Evolutionary conservation across 1,140 invertebrate species (phyloP), one percentile per base, ranked within the genome.

Genomic region (Drosophila bocqueti): DNA sequence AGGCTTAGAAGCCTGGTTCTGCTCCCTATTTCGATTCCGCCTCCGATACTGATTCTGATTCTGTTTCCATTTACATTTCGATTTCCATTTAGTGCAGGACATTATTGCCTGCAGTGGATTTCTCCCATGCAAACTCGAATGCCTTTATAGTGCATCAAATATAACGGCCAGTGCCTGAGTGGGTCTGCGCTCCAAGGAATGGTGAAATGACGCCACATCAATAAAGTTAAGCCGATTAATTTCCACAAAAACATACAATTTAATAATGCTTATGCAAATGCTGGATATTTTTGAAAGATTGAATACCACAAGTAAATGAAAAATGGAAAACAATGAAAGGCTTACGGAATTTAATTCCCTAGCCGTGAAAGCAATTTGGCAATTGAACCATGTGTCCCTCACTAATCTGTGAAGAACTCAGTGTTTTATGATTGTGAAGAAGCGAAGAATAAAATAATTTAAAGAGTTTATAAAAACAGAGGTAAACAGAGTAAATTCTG

Each of bases 151-250:
- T 45, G 16, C 52, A 72, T 73, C 54, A 73, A 73, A 60, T n/a
- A 18, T 60, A 73, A 73, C 34, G 49, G 54, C 24, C 57, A 26
- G 34, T 24, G 34, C 13, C 58, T 38, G 18, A 46, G 31, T 66
- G 29, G 29, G 9, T 13, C 24, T 34, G 15, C 40, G 4, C 21
- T 15, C 34, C 36, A 46, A 42, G 66, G 43, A 65, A 45, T 43
- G 31, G 7, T 36, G 8, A 16, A 42, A 36, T 66, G 18, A 31
- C 43, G 36, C 18, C 38, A 26, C 45, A 34, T 21, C 52, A 59
- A 43, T 43, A 72, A 72, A 43, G 45, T 61, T 73, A 73, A 73
- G 67, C 38, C 38, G 69, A 49, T 73, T 73, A 73, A 60, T 73
- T 50, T 43, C 15, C n/a, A 40, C 52, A 73, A 60, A 65, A 73